Evolutionary conservation across 2,888 invertebrate species (phyloP).

Genomic region (Ctena decussata): DNA sequence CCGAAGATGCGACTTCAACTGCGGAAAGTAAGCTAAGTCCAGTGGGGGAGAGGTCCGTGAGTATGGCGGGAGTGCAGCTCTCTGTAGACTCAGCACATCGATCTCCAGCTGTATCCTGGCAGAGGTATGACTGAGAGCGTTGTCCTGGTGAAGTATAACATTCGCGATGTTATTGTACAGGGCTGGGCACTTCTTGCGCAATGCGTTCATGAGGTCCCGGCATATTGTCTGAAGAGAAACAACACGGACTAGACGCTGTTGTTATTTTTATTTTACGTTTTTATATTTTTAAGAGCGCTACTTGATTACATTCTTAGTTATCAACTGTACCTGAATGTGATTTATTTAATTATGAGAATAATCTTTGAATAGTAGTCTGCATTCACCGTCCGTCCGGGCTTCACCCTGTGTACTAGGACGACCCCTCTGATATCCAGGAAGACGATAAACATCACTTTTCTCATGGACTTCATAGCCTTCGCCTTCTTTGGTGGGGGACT

Average conservation of each 20-base stretch:
- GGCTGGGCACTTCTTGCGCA: slow-evolving; percentile 16
- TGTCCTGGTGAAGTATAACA: slow-evolving; percentile 15
- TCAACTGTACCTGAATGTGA: no score
- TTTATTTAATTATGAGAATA: no score
- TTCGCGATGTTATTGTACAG: slow-evolving; percentile 11
- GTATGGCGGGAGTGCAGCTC: slow-evolving; percentile 14
- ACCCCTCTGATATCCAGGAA: slow-evolving; percentile 7
- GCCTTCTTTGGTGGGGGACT: slow-evolving; percentile 18
- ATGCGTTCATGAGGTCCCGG: slow-evolving; percentile 19
- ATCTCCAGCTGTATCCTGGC: neutral
- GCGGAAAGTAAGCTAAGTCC: slow-evolving; percentile 18
- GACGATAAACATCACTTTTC: slow-evolving; percentile 15
- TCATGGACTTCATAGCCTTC: neutral
- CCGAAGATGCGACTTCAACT: slow-evolving; percentile 7
- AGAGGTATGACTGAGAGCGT: neutral
- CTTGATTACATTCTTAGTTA: neutral
- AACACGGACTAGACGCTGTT: slow-evolving; percentile 13
- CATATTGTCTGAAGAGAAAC: slow-evolving; percentile 13
- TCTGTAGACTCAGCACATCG: slow-evolving; percentile 7
- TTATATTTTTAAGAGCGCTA: neutral
- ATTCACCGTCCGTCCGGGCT: no score
- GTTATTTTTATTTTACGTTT: slow-evolving; percentile 1
- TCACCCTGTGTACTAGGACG: neutral
- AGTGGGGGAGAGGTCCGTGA: slow-evolving; percentile 14
- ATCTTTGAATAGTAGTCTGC: no score